Conservation (phyloP, 1,140 invertebrate genomes). For the Drosophila quadrilineata region DNA sequence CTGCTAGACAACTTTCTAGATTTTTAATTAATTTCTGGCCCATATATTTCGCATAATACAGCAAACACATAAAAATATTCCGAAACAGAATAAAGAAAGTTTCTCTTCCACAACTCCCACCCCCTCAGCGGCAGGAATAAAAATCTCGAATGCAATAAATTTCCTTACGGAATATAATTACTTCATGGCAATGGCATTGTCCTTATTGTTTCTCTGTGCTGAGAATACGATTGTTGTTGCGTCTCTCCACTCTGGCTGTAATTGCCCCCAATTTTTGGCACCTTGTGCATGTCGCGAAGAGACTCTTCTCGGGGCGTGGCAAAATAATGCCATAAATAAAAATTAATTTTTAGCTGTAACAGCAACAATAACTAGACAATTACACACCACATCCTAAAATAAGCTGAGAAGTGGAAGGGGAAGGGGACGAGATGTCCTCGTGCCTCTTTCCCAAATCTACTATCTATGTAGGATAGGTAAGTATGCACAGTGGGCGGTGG, state of each 20-base stretch:
- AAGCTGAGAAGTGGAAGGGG: constrained; percentile 3
- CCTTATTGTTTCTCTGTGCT: constrained; percentile 4
- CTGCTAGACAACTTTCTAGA: neutral
- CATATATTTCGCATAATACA: neutral
- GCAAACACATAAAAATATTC: neutral
- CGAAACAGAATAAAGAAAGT: neutral
- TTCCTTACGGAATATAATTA: constrained; percentile 68
- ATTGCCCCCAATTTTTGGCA: constrained; percentile 53
- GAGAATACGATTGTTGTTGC: neutral
- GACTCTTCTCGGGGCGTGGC: neutral
- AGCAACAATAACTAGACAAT: constrained; percentile 70
- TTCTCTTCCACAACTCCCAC: neutral
- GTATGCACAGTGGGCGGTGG: constrained; percentile 50
- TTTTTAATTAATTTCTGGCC: constrained; percentile 39
- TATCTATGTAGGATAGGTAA: too few species aligned
- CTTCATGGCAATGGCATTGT: constrained; percentile 57
- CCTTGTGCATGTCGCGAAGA: constrained; percentile 27
- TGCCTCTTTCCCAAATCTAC: too few species aligned
- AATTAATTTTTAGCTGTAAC: constrained; percentile 62
- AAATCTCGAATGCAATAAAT: constrained; percentile 68
- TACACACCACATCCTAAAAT: constrained; percentile 66
- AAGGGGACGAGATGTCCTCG: neutral
- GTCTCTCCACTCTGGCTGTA: constrained; percentile 46
- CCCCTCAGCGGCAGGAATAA: constrained; percentile 45
- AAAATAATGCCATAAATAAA: constrained; percentile 53